Conservation (phyloP, 2,888 invertebrate genomes). For the Masnerella sp. region DNA sequence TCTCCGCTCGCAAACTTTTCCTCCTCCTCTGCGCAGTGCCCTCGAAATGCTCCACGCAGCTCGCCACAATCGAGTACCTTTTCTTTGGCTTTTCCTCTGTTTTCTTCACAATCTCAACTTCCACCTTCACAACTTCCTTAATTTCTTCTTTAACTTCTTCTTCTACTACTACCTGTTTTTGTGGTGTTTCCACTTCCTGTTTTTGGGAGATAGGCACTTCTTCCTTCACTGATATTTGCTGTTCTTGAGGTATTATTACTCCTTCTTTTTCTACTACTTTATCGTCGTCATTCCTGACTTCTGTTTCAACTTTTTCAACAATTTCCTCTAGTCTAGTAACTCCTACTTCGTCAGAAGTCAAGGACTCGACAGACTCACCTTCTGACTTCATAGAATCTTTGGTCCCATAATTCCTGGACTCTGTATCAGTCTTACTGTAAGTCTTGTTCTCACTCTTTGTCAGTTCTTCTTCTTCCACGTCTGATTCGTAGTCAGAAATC, state of each 20-base stretch:
- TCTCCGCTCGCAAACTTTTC: slow-evolving; percentile 51
- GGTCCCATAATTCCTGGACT: slow-evolving; percentile 41
- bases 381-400: slow-evolving; percentile 55
- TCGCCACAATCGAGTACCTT: slow-evolving; percentile 75
- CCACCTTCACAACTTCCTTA: slow-evolving; percentile 24
- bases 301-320: no score
- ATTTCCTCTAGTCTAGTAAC: not conserved
- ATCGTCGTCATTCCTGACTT: no score
- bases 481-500: slow-evolving; percentile 72
- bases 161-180: not conserved
- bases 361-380: slow-evolving; percentile 41
- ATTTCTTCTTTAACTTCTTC: slow-evolving; percentile 11
- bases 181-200: not conserved
- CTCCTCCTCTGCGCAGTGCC: slow-evolving; percentile 62
- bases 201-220: no score
- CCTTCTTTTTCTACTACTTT: no score
- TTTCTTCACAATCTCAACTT: slow-evolving; percentile 51
- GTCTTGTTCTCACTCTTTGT: slow-evolving; percentile 26
- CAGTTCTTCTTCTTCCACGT: slow-evolving; percentile 57
- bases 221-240: no score
- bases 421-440: slow-evolving; percentile 36
- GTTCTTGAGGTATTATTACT: no score
- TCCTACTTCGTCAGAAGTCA: slow-evolving; percentile 34
- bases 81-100: slow-evolving; percentile 65
- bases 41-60: slow-evolving; percentile 74